Conservation (phyloP, 1,140 invertebrate species). For the Belonocnema kinseyi region DNA sequence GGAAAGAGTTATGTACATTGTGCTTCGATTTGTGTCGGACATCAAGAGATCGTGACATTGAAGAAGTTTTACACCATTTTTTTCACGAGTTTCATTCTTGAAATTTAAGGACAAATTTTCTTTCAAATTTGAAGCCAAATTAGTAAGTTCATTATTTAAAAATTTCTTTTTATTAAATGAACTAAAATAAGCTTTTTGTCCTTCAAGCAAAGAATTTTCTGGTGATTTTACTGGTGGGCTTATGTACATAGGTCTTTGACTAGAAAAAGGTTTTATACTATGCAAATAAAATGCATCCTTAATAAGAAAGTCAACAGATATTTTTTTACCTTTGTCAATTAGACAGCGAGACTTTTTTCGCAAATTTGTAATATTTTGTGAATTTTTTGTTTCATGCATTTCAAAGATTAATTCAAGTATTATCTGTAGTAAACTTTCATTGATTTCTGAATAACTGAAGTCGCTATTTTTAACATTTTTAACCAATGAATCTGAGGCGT, state of each 20-base stretch:
- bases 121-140: no score
- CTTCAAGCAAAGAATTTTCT: neutral
- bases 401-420: neutral
- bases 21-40: neutral
- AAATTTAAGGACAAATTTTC: no score
- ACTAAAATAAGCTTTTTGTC: neutral
- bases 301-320: no score
- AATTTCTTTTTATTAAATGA: neutral
- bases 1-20: neutral
- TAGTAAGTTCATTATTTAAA: neutral
- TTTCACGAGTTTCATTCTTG: no score
- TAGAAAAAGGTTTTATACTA: neutral
- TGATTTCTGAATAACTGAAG: neutral
- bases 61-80: neutral
- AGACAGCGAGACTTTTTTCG: no score
- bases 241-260: neutral
- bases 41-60: slow-evolving; percentile 7
- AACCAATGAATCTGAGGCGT: no score
- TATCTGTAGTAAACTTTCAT: neutral
- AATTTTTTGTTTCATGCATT: neutral
- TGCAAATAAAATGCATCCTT: no score
- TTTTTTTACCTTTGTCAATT: no score
- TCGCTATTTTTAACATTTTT: neutral
- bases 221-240: slow-evolving; percentile 1
- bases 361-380: neutral